Percentiles rank a stretch among this genome's conserved stretches.
These are phyloP conservation scores for Clanis bilineata DNA, from an alignment of 2,888 invertebrate genomes.

Conservation along the genomic window DNA sequence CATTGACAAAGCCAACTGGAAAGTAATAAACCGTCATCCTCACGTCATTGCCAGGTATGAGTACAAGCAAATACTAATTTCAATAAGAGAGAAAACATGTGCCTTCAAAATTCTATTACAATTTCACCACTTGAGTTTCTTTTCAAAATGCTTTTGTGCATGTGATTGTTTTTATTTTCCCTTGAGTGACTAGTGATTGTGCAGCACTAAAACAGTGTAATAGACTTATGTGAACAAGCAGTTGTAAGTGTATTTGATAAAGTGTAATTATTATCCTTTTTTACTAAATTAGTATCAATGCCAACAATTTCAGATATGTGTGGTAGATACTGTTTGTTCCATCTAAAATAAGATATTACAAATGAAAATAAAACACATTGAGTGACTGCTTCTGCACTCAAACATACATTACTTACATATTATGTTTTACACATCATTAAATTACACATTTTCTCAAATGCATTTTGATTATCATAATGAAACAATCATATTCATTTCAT, in stretches of 20 bases:
- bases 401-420: constrained; percentile 10
- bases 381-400: constrained; percentile 8
- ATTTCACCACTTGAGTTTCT: neutral
- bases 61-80: neutral
- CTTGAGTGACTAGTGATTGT: constrained; percentile 10
- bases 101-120: neutral
- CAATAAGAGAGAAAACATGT: neutral
- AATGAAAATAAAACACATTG: neutral
- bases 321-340: neutral
- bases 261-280: neutral
- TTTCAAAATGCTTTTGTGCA: constrained; percentile 17
- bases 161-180: constrained; percentile 9
- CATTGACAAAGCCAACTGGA: constrained; percentile 69
- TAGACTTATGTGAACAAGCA: neutral
- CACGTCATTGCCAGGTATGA: constrained; percentile 73
- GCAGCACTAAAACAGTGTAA: constrained; percentile 7
- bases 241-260: neutral
- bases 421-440: constrained; percentile 12
- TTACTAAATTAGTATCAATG: neutral
- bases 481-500: constrained; percentile 68
- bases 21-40: constrained; percentile 69
- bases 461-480: constrained; percentile 19
- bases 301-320: too few relatives aligned
- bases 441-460: neutral
- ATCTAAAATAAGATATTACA: neutral